Evolutionary conservation across 2,797 vertebrate genomes (phyloP), one percentile per base, ranked within the genome.

Genomic region (Spinibarbus caldwelli): DNA sequence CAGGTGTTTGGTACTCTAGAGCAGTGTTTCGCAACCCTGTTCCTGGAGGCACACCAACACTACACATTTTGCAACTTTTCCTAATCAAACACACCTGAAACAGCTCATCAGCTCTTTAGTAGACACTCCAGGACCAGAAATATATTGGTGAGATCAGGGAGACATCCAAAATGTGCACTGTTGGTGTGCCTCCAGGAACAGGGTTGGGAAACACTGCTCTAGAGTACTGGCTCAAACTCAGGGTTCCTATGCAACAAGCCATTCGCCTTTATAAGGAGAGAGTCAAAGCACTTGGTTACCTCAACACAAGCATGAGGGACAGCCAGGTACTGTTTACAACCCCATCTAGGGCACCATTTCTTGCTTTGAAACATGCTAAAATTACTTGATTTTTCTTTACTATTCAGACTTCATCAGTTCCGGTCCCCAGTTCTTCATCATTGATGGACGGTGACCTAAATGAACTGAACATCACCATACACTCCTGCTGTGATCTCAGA

Each of bases 211-310:
- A n/a, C n/a, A n/a, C n/a, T n/a, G n/a, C 93, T 0, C 17, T 96
- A 86, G 93, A 95, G 9, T 98, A 96, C 90, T 98, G 97, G 97
- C 80, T 97, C 88, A 93, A 92, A 82, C 93, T 99, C 89, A 93
- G 92, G 93, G 91, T 96, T 75, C 96, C 97, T 52, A 92, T 97
- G 94, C 94, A 94, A 64, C 96, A 97, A 92, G 96, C 95, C 23
- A 80, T 96, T 85, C 90, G 90, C 15, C 95, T 95, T 41, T 96
- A 95, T 87, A 95, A 90, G 84, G 96, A 98, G 83, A 94, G 92
- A 70, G 90, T 94, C 78, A 96, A 96, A 91, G 94, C 96, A 2
- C 91, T 95, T 29, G 95, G 94, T 31, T 96, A 84, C 77, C 68
- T 95, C 87, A 87, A 10, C 70, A 19, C 86, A 1, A 45, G 86